Percentiles rank a stretch among this genome's conserved stretches.
These are phyloP conservation scores for Diorhabda carinulata DNA, from an alignment of 1,140 invertebrate species.

Conservation along the genomic window DNA sequence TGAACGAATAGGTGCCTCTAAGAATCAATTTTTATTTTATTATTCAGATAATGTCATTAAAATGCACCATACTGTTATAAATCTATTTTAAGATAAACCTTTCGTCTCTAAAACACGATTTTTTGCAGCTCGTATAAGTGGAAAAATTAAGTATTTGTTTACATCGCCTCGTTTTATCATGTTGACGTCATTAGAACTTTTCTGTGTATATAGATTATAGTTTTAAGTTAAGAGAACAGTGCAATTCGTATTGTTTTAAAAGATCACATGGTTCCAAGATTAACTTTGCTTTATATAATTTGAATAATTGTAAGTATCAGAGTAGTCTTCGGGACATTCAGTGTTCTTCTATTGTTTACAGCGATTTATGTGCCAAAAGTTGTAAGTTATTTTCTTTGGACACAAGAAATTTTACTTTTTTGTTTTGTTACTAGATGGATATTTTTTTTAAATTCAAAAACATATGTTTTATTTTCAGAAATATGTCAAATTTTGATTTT, in stretches of 20 bases:
- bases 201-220: constrained; percentile 28
- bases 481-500: not conserved
- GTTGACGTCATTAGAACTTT: not conserved
- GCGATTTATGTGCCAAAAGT: not conserved
- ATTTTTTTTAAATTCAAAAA: not conserved
- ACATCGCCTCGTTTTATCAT: too few relatives aligned
- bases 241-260: constrained; percentile 28
- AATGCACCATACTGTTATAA: too few relatives aligned
- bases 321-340: not conserved
- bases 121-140: too few relatives aligned
- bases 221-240: constrained; percentile 18
- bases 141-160: too few relatives aligned
- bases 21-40: not conserved
- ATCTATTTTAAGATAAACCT: too few relatives aligned
- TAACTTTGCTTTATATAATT: too few relatives aligned
- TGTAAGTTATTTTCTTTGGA: not conserved
- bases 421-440: not conserved
- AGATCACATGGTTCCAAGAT: not conserved
- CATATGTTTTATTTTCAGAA: not conserved
- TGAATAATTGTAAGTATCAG: too few relatives aligned
- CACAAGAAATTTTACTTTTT: not conserved
- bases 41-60: too few relatives aligned
- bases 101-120: too few relatives aligned
- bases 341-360: not conserved
- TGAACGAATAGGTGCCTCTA: constrained; percentile 1